Evolutionary conservation across 2,113 vertebrate species (phyloP).

Genomic region (Taxidea taxus): DNA sequence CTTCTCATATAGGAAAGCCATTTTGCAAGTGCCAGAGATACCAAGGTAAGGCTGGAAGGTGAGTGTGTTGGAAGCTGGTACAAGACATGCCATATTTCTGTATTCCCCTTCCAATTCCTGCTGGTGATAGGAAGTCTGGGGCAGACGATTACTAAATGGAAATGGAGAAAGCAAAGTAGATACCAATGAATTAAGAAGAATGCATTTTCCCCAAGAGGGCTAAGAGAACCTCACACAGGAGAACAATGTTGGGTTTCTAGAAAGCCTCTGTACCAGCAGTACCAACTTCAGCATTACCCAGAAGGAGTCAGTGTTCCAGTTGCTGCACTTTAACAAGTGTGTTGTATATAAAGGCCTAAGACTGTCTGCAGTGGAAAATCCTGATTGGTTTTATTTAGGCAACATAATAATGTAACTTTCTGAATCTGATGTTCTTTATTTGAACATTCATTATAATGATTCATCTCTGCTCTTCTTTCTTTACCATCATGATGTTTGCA

Average conservation of each 20-base stretch:
- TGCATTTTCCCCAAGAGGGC: background rate
- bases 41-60: background rate
- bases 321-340: background rate
- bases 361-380: slow-evolving; percentile 16
- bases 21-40: background rate
- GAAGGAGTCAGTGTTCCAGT: background rate
- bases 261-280: background rate
- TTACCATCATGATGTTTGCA: slow-evolving; percentile 58
- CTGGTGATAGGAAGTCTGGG: background rate
- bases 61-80: background rate
- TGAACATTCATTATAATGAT: slow-evolving; percentile 52
- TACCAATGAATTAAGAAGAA: background rate
- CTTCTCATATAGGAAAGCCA: background rate
- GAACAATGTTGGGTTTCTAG: background rate
- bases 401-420: slow-evolving; percentile 44
- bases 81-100: background rate
- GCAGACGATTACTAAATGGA: background rate
- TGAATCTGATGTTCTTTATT: slow-evolving; percentile 53
- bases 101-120: background rate
- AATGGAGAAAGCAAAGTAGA: slow-evolving; percentile 19
- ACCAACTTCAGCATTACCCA: background rate
- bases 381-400: slow-evolving; percentile 55
- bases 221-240: background rate
- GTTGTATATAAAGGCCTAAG: slow-evolving; percentile 31
- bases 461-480: slow-evolving; percentile 59